Base-by-base conservation (phyloP, 2,888 invertebrate species). In the Zelleria hepariella region DNA sequence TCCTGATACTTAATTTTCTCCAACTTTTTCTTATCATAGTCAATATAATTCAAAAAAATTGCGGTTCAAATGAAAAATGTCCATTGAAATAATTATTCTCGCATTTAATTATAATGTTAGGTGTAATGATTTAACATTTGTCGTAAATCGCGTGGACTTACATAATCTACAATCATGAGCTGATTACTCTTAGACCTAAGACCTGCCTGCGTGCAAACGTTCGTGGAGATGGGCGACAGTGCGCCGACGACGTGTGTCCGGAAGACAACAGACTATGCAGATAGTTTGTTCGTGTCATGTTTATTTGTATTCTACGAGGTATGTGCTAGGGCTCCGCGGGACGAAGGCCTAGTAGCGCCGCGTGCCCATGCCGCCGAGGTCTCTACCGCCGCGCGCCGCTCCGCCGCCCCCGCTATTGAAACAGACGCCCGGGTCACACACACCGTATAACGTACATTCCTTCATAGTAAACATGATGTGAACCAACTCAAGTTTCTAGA, bases 301-400 rank as follows among this genome's bases (percentile, higher is more conserved):
- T 60, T 42, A 15, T 42, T 42, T 42, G n/a, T n/a, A 62, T 24
- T 23, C 65, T 68, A 70, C 61, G 60, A 58, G 60, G 61, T 64
- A 64, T 68, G 61, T 25, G 62, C 66, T 71, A 69, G 65, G 57
- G 64, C 58, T 59, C 63, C 62, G 63, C 55, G 62, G n/a, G n/a
- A n/a, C 59, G 59, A 58, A 52, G 60, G 49, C 61, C 78, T 82
- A 89, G 82, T 83, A 87, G 73, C 84, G 85, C 67, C 88, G 86
- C 72, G 84, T 77, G 67, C 78, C 83, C 77, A 80, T 71, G 72
- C 79, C 82, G 65, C 69, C 77, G 67, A 68, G 65, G 66, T 75
- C 75, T 59, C 73, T 66, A 66, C 73, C 80, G 74, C 78, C 78
- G 69, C 73, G 72, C 72, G 77, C 75, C 67, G 72, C 74, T 70